These are phyloP conservation scores for Xiphophorus couchianus DNA, from an alignment of 2,113 vertebrate genomes.

Conservation along the genomic window DNA sequence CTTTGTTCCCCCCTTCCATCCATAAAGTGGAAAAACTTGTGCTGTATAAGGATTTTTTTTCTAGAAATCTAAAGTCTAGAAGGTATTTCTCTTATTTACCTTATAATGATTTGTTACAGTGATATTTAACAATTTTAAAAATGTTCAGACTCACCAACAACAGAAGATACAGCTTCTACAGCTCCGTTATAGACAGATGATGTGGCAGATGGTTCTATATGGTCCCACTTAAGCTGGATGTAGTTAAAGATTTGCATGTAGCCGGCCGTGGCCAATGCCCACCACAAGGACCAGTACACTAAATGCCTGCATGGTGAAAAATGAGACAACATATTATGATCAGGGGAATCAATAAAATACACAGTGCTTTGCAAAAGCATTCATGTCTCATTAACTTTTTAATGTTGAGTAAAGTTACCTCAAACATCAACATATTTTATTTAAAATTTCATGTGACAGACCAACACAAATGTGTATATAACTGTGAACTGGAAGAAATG, in stretches of 20 bases:
- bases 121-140: not conserved
- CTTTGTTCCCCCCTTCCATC: not conserved
- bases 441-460: not conserved
- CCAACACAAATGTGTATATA: not conserved
- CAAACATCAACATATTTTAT: not conserved
- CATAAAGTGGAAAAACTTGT: not conserved
- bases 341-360: not conserved
- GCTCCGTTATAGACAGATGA: constrained; percentile 78
- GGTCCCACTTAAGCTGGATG: constrained; percentile 77
- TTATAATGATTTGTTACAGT: not conserved
- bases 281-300: constrained; percentile 80
- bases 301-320: constrained; percentile 53
- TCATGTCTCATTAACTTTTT: not conserved
- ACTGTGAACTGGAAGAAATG: not conserved
- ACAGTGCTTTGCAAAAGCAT: not conserved
- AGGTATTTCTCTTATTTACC: not conserved
- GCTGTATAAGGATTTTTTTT: not conserved
- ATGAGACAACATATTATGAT: constrained; percentile 18
- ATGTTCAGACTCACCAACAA: constrained; percentile 68
- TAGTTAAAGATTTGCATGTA: constrained; percentile 79
- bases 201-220: constrained; percentile 75
- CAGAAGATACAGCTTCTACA: constrained; percentile 73
- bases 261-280: constrained; percentile 77
- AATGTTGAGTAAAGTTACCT: not conserved
- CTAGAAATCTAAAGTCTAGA: not conserved